phyloP scores from a whole-genome alignment of 2,113 vertebrate genomes.

The Grantiella picta region DNA sequence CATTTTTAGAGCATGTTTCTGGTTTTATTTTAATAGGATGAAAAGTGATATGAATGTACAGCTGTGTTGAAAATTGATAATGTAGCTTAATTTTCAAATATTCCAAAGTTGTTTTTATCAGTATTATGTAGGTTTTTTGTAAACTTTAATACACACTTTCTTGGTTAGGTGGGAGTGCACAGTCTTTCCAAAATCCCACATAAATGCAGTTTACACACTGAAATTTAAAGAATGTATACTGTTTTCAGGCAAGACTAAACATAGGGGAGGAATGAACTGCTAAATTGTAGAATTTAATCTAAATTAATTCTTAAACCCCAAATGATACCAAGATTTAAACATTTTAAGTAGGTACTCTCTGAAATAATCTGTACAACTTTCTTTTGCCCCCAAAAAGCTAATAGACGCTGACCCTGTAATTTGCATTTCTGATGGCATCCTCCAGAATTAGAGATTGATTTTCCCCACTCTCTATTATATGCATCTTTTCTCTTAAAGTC shows the following conservation, averaged over 20 bases:
- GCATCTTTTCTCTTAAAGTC: neutral
- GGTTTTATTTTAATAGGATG: slow-evolving; percentile 60
- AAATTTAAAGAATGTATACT: slow-evolving; percentile 46
- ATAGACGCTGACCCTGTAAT: neutral
- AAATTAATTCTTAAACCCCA: slow-evolving; percentile 26
- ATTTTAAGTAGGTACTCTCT: slow-evolving; percentile 13
- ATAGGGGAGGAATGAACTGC: slow-evolving; percentile 14
- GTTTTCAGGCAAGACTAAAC: slow-evolving; percentile 52
- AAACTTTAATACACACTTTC: slow-evolving; percentile 61
- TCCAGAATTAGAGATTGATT: neutral
- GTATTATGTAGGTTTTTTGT: slow-evolving; percentile 71
- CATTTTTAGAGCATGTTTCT: slow-evolving; percentile 62
- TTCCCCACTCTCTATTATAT: neutral
- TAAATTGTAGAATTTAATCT: neutral
- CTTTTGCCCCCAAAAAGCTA: neutral
- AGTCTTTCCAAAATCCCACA: slow-evolving; percentile 61
- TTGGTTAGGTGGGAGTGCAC: slow-evolving; percentile 66
- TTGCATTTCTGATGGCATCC: neutral
- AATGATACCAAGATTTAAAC: neutral
- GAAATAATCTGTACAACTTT: neutral
- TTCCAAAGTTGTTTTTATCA: slow-evolving; percentile 73
- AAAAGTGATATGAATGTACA: slow-evolving; percentile 67
- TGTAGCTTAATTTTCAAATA: slow-evolving; percentile 70
- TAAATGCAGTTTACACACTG: slow-evolving; percentile 65
- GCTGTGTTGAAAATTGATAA: slow-evolving; percentile 57